A percentile compares a stretch with the other conserved stretches of the same genome.
phyloP scores from a whole-genome alignment of 2,797 vertebrate species.

The Sebastes itinus region DNA sequence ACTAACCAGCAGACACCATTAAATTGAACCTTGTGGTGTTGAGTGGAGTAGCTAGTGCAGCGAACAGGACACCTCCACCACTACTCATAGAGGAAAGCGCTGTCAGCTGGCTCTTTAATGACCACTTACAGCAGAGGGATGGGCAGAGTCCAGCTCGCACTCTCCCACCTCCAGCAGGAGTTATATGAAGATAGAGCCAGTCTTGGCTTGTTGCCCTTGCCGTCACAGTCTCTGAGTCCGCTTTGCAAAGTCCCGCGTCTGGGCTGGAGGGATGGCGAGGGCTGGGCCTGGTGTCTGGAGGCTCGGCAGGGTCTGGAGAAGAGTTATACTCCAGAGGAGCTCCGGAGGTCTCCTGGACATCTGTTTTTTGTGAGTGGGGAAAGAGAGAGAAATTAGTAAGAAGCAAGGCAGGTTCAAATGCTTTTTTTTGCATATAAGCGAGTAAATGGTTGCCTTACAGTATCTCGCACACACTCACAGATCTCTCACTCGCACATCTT shows the following conservation, averaged over 20 bases:
- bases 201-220: slow-evolving; percentile 71
- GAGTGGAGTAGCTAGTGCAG: slow-evolving; percentile 67
- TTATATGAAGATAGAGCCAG: slow-evolving; percentile 67
- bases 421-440: slow-evolving; percentile 18
- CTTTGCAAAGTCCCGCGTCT: slow-evolving; percentile 56
- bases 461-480: slow-evolving; percentile 9
- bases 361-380: slow-evolving; percentile 71
- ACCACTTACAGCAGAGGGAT: slow-evolving; percentile 79
- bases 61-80: slow-evolving; percentile 71
- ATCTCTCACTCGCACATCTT: slow-evolving; percentile 39
- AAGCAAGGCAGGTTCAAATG: slow-evolving; percentile 19
- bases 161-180: slow-evolving; percentile 71
- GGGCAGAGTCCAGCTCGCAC: slow-evolving; percentile 63
- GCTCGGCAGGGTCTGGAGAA: slow-evolving; percentile 56
- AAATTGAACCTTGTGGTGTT: slow-evolving; percentile 69
- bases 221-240: slow-evolving; percentile 57
- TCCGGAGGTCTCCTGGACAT: slow-evolving; percentile 73
- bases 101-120: slow-evolving; percentile 78
- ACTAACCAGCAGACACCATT: slow-evolving; percentile 73
- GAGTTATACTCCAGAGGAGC: slow-evolving; percentile 71
- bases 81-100: slow-evolving; percentile 68
- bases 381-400: slow-evolving; percentile 45
- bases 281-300: slow-evolving; percentile 65
- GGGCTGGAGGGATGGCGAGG: slow-evolving; percentile 68
- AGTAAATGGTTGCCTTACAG: slow-evolving; percentile 32